A percentile compares a stretch with the other conserved stretches of the same genome.
Conservation (phyloP, 2,888 invertebrate genomes). For the Dryobotodes eremita region DNA sequence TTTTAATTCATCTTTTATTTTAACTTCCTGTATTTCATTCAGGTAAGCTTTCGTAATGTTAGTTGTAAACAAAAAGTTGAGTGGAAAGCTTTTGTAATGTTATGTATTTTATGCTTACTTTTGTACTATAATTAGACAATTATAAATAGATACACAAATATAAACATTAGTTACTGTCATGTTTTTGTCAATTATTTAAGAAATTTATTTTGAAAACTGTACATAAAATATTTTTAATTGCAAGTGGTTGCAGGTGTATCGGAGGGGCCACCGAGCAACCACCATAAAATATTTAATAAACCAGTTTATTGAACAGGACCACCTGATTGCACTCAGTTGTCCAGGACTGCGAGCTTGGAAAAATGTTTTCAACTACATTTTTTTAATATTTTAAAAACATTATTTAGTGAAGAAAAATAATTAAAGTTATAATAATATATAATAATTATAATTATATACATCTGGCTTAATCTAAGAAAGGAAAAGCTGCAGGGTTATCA, state of each 20-base stretch:
- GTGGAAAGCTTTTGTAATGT: background rate
- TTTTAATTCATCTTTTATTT: slow-evolving; percentile 21
- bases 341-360: slow-evolving; percentile 70
- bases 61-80: background rate
- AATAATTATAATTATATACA: no score
- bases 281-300: slow-evolving; percentile 86
- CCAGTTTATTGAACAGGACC: slow-evolving; percentile 84
- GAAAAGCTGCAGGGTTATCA: background rate
- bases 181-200: background rate
- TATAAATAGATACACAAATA: background rate
- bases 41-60: slow-evolving; percentile 14
- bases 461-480: background rate
- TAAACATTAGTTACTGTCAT: background rate
- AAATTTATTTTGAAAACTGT: background rate
- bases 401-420: background rate
- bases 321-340: slow-evolving; percentile 74
- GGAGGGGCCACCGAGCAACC: slow-evolving; percentile 69
- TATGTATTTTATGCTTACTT: background rate
- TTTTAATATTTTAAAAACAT: slow-evolving; percentile 37
- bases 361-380: slow-evolving; percentile 60
- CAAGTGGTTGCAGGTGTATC: slow-evolving; percentile 64
- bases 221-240: slow-evolving; percentile 51
- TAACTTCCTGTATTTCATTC: slow-evolving; percentile 14
- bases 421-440: background rate
- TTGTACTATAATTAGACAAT: background rate